phyloP scores from a whole-genome alignment of 2,113 vertebrate species.

The Rhabdornis inornatus region DNA sequence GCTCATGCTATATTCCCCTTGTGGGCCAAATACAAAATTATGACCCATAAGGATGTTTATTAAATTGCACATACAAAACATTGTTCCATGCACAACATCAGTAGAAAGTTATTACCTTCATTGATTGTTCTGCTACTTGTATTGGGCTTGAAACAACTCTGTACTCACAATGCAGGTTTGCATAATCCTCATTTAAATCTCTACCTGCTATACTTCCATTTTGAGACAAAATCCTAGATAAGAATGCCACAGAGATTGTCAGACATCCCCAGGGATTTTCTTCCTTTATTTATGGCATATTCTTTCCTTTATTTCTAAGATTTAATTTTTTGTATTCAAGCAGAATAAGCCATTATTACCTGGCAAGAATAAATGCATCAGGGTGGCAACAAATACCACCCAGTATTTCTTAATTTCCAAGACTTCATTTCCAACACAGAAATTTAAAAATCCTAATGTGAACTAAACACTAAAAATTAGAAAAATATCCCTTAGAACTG shows the following conservation, averaged over 20 bases:
- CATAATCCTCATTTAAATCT: neutral
- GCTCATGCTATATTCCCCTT: neutral
- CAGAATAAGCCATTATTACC: neutral
- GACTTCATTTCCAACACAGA: neutral
- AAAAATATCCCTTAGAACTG: neutral
- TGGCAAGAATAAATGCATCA: neutral
- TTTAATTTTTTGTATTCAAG: neutral
- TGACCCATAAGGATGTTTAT: neutral
- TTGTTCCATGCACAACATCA: neutral
- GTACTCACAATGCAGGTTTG: rapidly evolving
- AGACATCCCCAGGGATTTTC: neutral
- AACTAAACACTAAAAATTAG: neutral
- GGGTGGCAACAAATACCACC: neutral
- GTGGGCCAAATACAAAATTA: neutral
- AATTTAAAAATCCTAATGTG: neutral
- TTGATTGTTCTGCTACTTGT: neutral
- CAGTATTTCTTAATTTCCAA: neutral
- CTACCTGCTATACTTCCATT: neutral
- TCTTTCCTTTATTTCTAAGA: neutral
- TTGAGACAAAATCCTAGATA: neutral
- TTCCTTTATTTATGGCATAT: neutral
- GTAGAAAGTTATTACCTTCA: neutral
- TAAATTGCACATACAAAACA: neutral
- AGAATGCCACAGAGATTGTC: neutral
- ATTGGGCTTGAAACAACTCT: neutral